Evolutionary conservation across 92 coral and sea anemone species (phyloP), one percentile per base, ranked within the genome.

Genomic region (Virgularia gustaviana): DNA sequence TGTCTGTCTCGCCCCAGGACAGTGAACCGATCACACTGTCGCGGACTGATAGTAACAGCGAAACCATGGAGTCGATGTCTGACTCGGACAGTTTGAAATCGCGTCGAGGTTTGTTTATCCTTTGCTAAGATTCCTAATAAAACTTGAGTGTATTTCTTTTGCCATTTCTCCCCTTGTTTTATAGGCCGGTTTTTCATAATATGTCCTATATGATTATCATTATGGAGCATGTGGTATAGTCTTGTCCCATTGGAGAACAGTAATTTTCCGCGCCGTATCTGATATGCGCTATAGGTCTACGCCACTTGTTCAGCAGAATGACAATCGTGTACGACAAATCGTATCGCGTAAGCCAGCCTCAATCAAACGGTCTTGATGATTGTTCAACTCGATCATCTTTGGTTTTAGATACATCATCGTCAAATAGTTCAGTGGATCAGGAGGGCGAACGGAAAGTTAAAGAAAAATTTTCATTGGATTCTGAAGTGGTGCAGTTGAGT

Each of bases 371-470:
- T 15, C 55, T 47, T 47, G 6, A 47, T 4, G 52, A 35, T 36
- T 35, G 27, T 63, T 36, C 31, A 42, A 16, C 2, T 28, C 11
- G 1, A 19, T 27, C 31, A 6, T 9, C 16, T 7, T 24, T 16
- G 32, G 24, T 41, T 67, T 19, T 19, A 67, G 74, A 34, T 24
- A 13, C 60, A 31, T 0, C 89, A 79, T 71, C 96, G 87, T 75
- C 88, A 86, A 4, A 41, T 86, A 83, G 77, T 81, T 51, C 87
- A 86, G 64, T 44, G 84, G 6, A 16, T 84, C 33, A 89, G 94
- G 2, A 84, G 89, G 63, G 87, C 88, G 18, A 85, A 84, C 75
- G 94, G 83, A 37, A 95, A 87, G 44, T 68, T 43, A 61, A 84
- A 86, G 70, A 67, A 45, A 67, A 45, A 34, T 67, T 67, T 33